These are phyloP conservation scores for Ormyrus thymus DNA, from an alignment of 2,888 invertebrate genomes.

Conservation along the genomic window DNA sequence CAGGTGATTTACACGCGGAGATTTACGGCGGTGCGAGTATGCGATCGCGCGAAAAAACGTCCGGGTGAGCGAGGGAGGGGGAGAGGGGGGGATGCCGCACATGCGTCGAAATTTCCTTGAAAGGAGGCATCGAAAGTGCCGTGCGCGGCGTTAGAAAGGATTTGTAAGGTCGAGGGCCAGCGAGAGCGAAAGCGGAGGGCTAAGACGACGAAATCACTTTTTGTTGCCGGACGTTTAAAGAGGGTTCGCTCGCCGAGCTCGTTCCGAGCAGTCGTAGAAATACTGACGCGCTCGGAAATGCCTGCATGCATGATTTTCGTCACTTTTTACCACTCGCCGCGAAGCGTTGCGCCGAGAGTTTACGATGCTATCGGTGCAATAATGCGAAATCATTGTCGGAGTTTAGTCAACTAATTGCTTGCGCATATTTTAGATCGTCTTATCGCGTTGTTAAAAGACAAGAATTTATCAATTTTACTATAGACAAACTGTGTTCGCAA, in stretches of 20 bases:
- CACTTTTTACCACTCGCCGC: too few species aligned
- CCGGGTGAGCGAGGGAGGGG: neutral
- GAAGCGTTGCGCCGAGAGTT: too few species aligned
- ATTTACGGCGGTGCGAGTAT: conserved; percentile 59
- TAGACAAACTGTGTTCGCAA: too few species aligned
- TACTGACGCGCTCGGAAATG: too few species aligned
- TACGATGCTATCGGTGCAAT: too few species aligned
- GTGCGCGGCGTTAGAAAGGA: conserved; percentile 9
- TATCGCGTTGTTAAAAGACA: too few species aligned
- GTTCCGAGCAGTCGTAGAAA: too few species aligned
- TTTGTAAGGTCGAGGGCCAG: neutral
- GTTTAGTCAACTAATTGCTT: too few species aligned
- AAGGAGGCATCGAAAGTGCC: neutral
- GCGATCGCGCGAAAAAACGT: neutral
- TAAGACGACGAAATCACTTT: neutral
- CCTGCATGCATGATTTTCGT: too few species aligned
- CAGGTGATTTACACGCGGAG: conserved; percentile 70
- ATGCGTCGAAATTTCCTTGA: conserved; percentile 15
- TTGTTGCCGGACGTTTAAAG: neutral
- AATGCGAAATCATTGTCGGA: too few species aligned
- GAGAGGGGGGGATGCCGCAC: neutral
- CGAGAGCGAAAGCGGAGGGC: neutral
- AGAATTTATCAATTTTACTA: too few species aligned
- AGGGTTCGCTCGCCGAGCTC: neutral
- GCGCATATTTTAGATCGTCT: too few species aligned